These are phyloP conservation scores for Poecilia picta DNA, from an alignment of 2,797 vertebrate genomes.

Conservation along the genomic window DNA sequence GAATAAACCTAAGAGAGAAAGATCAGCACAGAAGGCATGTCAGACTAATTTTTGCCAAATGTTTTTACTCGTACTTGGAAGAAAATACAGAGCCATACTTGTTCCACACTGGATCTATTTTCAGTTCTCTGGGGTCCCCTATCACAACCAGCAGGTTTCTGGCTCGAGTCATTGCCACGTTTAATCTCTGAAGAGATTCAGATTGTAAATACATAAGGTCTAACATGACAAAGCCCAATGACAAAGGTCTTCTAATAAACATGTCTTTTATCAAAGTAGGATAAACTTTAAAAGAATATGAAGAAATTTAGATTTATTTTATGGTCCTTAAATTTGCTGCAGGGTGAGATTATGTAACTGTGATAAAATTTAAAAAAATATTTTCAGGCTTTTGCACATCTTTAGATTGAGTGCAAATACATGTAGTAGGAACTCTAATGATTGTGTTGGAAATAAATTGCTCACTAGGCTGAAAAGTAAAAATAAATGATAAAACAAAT, in stretches of 20 bases:
- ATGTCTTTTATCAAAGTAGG: neutral
- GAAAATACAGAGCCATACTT: constrained; percentile 71
- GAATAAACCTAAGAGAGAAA: constrained; percentile 62
- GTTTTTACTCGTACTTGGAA: neutral
- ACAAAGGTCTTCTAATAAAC: neutral
- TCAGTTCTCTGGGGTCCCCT: constrained; percentile 85
- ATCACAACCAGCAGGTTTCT: constrained; percentile 87
- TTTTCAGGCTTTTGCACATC: neutral
- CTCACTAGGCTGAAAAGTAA: neutral
- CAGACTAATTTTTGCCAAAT: neutral
- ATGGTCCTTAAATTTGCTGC: neutral
- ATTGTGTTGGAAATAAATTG: neutral
- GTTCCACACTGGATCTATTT: constrained; percentile 81
- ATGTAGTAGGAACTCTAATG: neutral
- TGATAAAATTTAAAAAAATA: neutral
- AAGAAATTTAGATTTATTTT: neutral
- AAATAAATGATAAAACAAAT: neutral
- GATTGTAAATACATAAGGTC: neutral
- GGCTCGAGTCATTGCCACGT: constrained; percentile 89
- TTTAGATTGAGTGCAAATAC: neutral
- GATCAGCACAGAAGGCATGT: neutral
- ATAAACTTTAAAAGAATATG: no score
- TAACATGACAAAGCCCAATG: neutral
- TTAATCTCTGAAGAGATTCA: constrained; percentile 82
- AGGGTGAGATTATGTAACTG: neutral